These are phyloP conservation scores for Pyxicephalus adspersus DNA, from an alignment of 2,113 vertebrate genomes.

Conservation along the genomic window DNA sequence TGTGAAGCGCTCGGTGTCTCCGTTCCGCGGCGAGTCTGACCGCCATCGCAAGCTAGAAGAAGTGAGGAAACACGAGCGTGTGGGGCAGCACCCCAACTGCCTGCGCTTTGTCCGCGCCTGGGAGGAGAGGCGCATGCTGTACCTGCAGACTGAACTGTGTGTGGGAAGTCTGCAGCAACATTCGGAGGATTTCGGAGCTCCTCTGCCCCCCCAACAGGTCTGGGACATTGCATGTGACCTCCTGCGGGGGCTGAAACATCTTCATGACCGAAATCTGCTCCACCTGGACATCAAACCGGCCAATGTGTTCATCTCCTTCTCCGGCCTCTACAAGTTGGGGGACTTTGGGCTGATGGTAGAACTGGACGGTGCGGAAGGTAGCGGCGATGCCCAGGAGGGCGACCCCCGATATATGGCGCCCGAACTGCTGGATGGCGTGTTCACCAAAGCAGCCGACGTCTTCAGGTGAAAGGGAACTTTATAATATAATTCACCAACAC, in stretches of 20 bases:
- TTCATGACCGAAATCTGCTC: slow-evolving; percentile 78
- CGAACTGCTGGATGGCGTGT: slow-evolving; percentile 81
- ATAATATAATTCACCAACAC: no score
- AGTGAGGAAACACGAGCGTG: slow-evolving; percentile 81
- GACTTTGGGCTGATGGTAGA: slow-evolving; percentile 87
- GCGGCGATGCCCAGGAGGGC: slow-evolving; percentile 78
- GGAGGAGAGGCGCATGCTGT: slow-evolving; percentile 84
- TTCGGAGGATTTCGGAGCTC: slow-evolving; percentile 72
- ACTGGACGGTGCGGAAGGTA: slow-evolving; percentile 59
- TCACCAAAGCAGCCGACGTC: slow-evolving; percentile 82
- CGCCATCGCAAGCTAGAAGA: slow-evolving; percentile 79
- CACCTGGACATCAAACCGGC: slow-evolving; percentile 90
- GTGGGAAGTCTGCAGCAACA: slow-evolving; percentile 79
- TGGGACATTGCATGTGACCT: slow-evolving; percentile 85
- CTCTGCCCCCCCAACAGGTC: slow-evolving; percentile 74
- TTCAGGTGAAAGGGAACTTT: slow-evolving; percentile 82
- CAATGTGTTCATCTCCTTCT: slow-evolving; percentile 83
- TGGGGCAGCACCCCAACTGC: slow-evolving; percentile 81
- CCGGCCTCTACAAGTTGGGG: slow-evolving; percentile 83
- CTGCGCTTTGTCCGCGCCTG: slow-evolving; percentile 82
- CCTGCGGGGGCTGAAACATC: slow-evolving; percentile 79
- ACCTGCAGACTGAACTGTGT: slow-evolving; percentile 90
- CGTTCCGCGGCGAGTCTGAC: slow-evolving; percentile 81
- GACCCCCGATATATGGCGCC: slow-evolving; percentile 92
- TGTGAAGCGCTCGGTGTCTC: slow-evolving; percentile 82